Evolutionary conservation across 1,140 invertebrate genomes (phyloP), one percentile per base, ranked within the genome.

Genomic region (Drosophila rufa): DNA sequence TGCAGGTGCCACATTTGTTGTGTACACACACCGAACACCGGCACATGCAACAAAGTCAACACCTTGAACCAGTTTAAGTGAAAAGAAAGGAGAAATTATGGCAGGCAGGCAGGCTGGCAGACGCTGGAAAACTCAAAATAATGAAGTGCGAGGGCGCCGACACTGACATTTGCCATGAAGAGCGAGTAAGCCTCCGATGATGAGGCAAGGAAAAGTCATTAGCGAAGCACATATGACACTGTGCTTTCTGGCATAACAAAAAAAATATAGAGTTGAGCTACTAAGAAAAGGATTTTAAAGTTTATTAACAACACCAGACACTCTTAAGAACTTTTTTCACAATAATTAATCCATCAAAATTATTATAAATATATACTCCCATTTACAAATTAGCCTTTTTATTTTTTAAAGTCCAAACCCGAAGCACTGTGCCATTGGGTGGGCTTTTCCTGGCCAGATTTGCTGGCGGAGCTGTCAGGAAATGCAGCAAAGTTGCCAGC

Each of bases 21-120:
- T 51, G 43, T 55, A 79, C 61, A 50, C 19, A 64, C 47, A 46
- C 50, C 30, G 50, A 11, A 30, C 19, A 51, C 33, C 22, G 47
- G n/a, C 45, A 47, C 47, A 50, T 76, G 82, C 80, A 83, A 74
- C 83, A 83, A 83, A 89, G 84, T 79, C 84, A 89, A 90, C 85
- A 89, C 84, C 84, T 89, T 89, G 84, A 89, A 89, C 85, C 85
- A 90, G 82, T 85, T 90, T 75, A 79, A 73, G 79, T 76, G 70
- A 67, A 71, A 71, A 66, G 67, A 73, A 77, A 57, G 65, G 45
- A 75, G 61, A 73, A 79, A 79, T 79, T 79, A 79, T 64, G 74
- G 64, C 66, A 77, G 60, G 33, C 33, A 36, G 46, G 66, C 42
- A n/a, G 9, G 19, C 6, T 11, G 42, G 53, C 4, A 50, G 11